Evolutionary conservation across 64 coral and sea anemone species (phyloP), one percentile per base, ranked within the genome.

Genomic region (Dendrophyllia cribrosa): DNA sequence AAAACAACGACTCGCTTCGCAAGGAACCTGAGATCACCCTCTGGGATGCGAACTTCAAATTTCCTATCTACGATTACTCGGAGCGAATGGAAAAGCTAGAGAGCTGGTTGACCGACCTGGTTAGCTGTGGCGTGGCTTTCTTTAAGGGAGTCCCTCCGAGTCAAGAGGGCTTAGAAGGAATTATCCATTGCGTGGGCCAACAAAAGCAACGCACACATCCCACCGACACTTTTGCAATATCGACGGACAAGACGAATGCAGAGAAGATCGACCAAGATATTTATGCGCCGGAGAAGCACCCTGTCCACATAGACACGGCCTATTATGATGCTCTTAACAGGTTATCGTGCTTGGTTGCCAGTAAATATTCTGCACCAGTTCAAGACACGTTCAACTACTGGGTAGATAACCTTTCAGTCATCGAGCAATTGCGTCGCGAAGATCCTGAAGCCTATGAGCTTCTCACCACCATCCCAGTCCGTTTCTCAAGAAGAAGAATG

Each of bases 221-320:
- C 1, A 93, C 91, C 4, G 77, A 77, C 25, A 20, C 48, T 14
- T 58, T 65, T 3, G 22, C 4, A 4, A 85, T 66, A 16, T 2
- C 24, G 17, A 3, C 24, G 43, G 61, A 85, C 19, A 64, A 19
- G 56, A 44, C 59, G 45, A 67, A 85, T 63, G 22, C 26, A 19
- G 45, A 44, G 8, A 44, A 72, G 15, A 72, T 21, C 43, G 69
- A 67, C 61, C 20, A 12, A 66, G 5, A 67, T 4, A 13, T 46
- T 5, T 67, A 68, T 46, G 13, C 82, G 20, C 13, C 25, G 46
- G 21, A 68, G 7, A 20, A 19, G 14, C 60, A 67, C 14, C 82
- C 82, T 9, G 19, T 85, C 22, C 60, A 85, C 55, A 58, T 69
- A 14, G 82, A n/a, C n/a, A n/a, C n/a, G n/a, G n/a, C n/a, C n/a